Base-by-base conservation (phyloP, 53 echinoderm and acorn worm species). In the Mesocentrotus franciscanus region DNA sequence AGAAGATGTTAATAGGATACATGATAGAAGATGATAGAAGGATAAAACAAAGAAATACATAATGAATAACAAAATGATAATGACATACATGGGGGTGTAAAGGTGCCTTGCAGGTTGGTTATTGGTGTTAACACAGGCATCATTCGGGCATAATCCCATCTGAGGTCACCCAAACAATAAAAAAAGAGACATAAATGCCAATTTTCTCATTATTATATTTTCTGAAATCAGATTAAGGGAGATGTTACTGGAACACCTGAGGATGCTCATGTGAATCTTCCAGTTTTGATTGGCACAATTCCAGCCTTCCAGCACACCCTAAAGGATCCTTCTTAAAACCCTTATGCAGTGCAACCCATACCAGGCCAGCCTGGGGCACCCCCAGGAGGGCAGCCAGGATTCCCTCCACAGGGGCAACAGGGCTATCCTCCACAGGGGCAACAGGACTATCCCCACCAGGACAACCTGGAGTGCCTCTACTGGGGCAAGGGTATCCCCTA, bases 241-340 rank as follows among this genome's bases (percentile, higher is more conserved):
- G 95, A 95, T 72, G 78, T 96, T 20, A 76, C 92, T 35, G 79
- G 92, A 26, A 96, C 96, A 14, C 93, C 94, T 17, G 26, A 90
- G 42, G 95, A 96, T 71, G 90, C 90, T 35, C 56, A 96, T 16
- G 78, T 96, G 26, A 60, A 17, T 13, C 18, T 95, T 4, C 95
- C 93, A 10, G 60, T 96, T 26, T 62, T 76, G 58, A 95, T 96
- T 64, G 96, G 96, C 32, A 96, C 95, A 9, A 78, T 96, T 72
- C 96, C 96, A 35, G 94, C 94, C 22, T 96, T 94, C 62, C 83
- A 55, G 56, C 92, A 92, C 71, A 92, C 92, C 27, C 8, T 75
- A 5, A 71, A 74, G 42, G 92, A 49, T 56, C 87, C 87, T 57
- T 35, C 71, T 55, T 76, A 24, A 0, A 92, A 68, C 39, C 71